phyloP scores from a whole-genome alignment of 2,888 invertebrate genomes.

The Lochmaea crataegi region DNA sequence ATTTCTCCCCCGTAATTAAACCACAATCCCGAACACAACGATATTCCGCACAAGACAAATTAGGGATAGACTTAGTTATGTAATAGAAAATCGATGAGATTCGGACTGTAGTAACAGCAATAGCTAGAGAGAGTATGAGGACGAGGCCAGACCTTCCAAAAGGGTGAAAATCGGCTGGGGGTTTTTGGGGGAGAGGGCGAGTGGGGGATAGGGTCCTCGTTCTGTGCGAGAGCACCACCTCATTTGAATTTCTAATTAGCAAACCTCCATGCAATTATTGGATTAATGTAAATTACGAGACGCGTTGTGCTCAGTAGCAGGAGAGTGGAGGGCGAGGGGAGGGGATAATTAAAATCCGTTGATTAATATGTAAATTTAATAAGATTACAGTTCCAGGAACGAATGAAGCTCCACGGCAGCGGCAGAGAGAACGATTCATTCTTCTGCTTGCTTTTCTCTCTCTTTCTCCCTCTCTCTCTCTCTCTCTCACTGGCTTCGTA shows the following conservation, averaged over 20 bases:
- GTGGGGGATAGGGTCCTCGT: slow-evolving; percentile 56
- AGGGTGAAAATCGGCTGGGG: slow-evolving; percentile 42
- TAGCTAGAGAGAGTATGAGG: slow-evolving; percentile 49
- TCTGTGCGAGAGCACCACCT: slow-evolving; percentile 52
- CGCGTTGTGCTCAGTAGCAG: slow-evolving; percentile 65
- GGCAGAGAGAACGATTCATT: slow-evolving; percentile 41
- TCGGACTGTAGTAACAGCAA: slow-evolving; percentile 62
- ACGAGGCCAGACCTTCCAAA: slow-evolving; percentile 39
- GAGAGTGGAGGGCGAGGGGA: slow-evolving; percentile 65
- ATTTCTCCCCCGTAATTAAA: slow-evolving; percentile 29
- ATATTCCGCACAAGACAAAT: slow-evolving; percentile 46
- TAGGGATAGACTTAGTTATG: slow-evolving; percentile 56
- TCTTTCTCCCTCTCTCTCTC: slow-evolving; percentile 14
- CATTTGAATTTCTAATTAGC: slow-evolving; percentile 91
- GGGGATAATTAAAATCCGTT: slow-evolving; percentile 97
- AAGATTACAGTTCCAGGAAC: slow-evolving; percentile 96
- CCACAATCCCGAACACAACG: slow-evolving; percentile 34
- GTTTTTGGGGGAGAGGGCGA: slow-evolving; percentile 34
- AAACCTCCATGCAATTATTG: slow-evolving; percentile 94
- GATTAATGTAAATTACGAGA: slow-evolving; percentile 82
- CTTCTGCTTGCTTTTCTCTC: slow-evolving; percentile 8
- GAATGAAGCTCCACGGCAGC: slow-evolving; percentile 65
- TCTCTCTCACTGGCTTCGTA: slow-evolving; percentile 11
- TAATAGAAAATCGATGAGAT: slow-evolving; percentile 66
- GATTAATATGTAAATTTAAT: slow-evolving; percentile 99